Evolutionary conservation across 2,888 invertebrate species (phyloP).

Genomic region (Campaea margaritaria): DNA sequence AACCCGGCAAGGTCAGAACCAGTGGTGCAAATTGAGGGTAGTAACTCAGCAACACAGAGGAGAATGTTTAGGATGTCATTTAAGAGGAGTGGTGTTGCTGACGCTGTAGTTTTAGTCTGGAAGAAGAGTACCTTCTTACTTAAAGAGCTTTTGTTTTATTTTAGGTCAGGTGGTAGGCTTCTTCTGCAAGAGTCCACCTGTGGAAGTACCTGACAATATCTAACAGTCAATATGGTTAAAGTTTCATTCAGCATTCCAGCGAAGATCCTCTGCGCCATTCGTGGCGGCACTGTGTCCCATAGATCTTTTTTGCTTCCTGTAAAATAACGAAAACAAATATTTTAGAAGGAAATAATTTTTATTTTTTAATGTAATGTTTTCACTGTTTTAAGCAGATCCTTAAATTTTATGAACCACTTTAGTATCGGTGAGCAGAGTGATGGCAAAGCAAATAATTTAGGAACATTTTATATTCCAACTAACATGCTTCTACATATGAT

Average conservation of each 20-base stretch:
- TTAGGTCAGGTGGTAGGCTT: no score
- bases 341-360: not conserved
- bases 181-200: not conserved
- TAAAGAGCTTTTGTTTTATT: no score
- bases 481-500: no score
- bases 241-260: conserved; percentile 95
- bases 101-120: conserved; percentile 87
- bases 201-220: conserved; percentile 93
- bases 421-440: no score
- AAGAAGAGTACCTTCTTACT: conserved; percentile 15
- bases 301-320: conserved; percentile 91
- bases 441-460: no score
- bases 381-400: no score
- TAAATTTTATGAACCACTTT: no score
- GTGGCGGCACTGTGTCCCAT: conserved; percentile 95
- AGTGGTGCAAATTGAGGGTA: conserved; percentile 88
- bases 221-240: conserved; percentile 90
- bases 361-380: no score
- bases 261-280: conserved; percentile 94
- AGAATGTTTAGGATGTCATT: conserved; percentile 92
- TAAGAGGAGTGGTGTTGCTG: conserved; percentile 83
- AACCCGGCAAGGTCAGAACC: conserved; percentile 87
- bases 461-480: no score
- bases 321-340: conserved; percentile 40
- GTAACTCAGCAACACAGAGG: conserved; percentile 89